These are phyloP conservation scores for Diadema setosum DNA, from an alignment of 35 echinoderm and acorn worm genomes.

Conservation along the genomic window DNA sequence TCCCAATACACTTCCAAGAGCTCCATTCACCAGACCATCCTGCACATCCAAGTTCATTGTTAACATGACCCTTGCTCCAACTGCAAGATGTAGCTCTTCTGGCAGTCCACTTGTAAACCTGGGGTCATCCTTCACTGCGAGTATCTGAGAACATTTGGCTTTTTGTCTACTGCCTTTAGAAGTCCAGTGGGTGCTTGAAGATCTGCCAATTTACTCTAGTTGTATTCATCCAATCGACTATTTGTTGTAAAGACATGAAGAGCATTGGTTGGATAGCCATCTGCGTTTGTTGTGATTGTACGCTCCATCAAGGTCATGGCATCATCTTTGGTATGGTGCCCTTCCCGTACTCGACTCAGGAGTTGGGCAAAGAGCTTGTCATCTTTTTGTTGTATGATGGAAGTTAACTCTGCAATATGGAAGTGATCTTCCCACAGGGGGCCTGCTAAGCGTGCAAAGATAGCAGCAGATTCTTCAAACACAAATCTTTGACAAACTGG, in stretches of 20 bases:
- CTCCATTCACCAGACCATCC: conserved; percentile 64
- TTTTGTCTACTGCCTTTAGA: not conserved
- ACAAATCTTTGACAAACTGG: conserved; percentile 19
- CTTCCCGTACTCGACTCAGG: too few species aligned
- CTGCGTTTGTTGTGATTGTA: not conserved
- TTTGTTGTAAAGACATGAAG: conserved; percentile 44
- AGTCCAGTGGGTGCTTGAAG: not conserved
- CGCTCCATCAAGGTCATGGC: not conserved
- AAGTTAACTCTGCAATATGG: not conserved
- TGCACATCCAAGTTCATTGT: conserved; percentile 61
- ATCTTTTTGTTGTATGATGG: conserved; percentile 46
- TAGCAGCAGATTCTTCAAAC: not conserved
- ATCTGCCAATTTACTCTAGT: not conserved
- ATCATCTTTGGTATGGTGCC: too few species aligned
- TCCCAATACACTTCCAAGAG: not conserved
- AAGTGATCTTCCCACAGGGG: conserved; percentile 25
- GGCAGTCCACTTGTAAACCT: not conserved
- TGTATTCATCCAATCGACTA: conserved; percentile 10
- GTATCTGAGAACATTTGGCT: not conserved
- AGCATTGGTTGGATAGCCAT: not conserved
- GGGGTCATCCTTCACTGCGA: not conserved
- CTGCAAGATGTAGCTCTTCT: not conserved
- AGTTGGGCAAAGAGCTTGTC: too few species aligned
- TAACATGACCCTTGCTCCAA: conserved; percentile 47
- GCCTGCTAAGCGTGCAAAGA: not conserved